These are phyloP conservation scores for Empidonax alnorum DNA, from an alignment of 2,113 vertebrate genomes.

Conservation along the genomic window DNA sequence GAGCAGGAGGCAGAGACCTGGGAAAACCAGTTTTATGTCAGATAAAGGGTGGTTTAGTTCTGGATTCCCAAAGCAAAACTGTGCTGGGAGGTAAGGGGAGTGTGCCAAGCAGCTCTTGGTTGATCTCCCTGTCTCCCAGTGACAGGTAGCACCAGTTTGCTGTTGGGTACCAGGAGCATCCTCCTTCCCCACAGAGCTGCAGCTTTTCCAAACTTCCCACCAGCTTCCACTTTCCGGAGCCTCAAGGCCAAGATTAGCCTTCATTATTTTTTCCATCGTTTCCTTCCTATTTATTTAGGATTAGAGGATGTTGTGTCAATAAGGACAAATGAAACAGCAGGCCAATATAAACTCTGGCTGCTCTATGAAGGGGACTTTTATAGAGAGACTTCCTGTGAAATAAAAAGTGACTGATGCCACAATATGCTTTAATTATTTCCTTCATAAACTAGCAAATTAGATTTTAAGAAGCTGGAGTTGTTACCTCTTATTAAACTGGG, in stretches of 20 bases:
- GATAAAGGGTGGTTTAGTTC: neutral
- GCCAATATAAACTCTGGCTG: neutral
- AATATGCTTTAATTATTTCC: slow-evolving; percentile 75
- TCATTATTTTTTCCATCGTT: neutral
- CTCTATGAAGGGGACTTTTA: neutral
- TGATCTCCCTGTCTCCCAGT: neutral
- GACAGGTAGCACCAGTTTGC: neutral
- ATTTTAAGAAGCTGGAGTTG: slow-evolving; percentile 69
- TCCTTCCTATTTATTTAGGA: neutral
- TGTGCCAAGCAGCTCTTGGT: neutral
- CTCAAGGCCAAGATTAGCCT: neutral
- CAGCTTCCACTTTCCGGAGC: neutral
- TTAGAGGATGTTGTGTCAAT: neutral
- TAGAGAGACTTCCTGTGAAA: slow-evolving; percentile 12
- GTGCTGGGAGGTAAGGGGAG: neutral
- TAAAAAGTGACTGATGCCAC: slow-evolving; percentile 55
- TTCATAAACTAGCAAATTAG: slow-evolving; percentile 75
- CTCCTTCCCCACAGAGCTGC: neutral
- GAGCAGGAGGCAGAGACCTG: neutral
- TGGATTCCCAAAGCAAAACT: neutral
- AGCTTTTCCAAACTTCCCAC: neutral
- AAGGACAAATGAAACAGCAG: neutral
- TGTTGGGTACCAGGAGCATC: neutral
- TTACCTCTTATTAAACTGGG: slow-evolving; percentile 60
- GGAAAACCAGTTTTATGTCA: neutral